These are phyloP conservation scores for Antigone vipio DNA, from an alignment of 2,113 vertebrate genomes.

Conservation along the genomic window DNA sequence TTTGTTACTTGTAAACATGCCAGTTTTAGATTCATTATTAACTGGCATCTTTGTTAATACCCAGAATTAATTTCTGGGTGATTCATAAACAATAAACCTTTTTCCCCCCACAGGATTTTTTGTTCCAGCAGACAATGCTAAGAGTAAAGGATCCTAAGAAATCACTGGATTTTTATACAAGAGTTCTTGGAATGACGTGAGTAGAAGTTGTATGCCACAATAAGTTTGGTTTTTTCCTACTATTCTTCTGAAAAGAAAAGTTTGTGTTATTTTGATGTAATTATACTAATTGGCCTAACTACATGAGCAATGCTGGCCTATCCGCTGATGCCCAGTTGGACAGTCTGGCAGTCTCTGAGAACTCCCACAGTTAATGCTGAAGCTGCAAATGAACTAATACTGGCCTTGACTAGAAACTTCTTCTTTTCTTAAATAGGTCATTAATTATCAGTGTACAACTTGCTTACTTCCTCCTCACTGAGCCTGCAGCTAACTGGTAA, in stretches of 20 bases:
- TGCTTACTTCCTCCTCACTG: background rate
- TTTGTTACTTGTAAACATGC: background rate
- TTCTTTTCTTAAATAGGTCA: background rate
- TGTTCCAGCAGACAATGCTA: constrained; percentile 98
- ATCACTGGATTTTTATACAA: constrained; percentile 97
- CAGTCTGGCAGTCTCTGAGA: background rate
- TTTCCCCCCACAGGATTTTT: constrained; percentile 81
- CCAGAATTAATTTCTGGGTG: background rate
- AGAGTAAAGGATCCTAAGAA: constrained; percentile 95
- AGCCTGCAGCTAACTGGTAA: background rate
- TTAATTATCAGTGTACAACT: background rate
- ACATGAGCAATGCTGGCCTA: background rate
- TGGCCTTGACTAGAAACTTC: background rate
- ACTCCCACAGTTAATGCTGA: background rate
- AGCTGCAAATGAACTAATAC: background rate
- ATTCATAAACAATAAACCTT: background rate
- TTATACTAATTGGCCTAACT: background rate
- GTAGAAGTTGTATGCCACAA: constrained; percentile 46
- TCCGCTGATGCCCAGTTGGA: background rate
- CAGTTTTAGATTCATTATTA: background rate
- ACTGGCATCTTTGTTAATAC: background rate
- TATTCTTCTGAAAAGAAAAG: background rate
- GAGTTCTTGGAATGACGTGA: constrained; percentile 97
- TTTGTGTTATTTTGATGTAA: background rate
- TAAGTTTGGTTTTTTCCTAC: background rate